Percentiles rank a stretch among this genome's conserved stretches.
Evolutionary conservation across 1,140 invertebrate species (phyloP).

Genomic region (Nephotettix cincticeps): DNA sequence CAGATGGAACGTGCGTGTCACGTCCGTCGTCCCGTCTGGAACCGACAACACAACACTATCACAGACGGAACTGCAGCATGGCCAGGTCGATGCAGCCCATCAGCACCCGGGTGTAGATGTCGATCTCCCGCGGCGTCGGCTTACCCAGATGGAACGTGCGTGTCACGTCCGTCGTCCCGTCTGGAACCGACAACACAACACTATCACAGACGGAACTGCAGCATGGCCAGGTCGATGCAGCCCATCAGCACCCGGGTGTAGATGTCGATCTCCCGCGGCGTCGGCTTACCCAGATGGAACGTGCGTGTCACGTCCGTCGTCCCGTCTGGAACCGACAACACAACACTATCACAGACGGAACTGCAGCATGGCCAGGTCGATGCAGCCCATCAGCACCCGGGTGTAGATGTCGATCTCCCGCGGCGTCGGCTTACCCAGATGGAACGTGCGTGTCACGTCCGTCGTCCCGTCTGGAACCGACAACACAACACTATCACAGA

Average conservation of each 20-base stretch:
- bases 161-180: conserved; percentile 93
- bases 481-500: too few species aligned
- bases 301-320: conserved; percentile 94
- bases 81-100: conserved; percentile 79
- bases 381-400: conserved; percentile 80
- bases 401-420: conserved; percentile 84
- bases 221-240: conserved; percentile 68
- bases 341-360: too few species aligned
- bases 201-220: conserved; percentile 59
- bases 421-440: conserved; percentile 76
- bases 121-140: conserved; percentile 53
- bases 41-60: conserved; percentile 26
- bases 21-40: conserved; percentile 87
- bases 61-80: conserved; percentile 64
- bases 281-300: conserved; percentile 81
- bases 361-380: conserved; percentile 67
- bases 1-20: conserved; percentile 88
- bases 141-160: conserved; percentile 56
- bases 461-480: conserved; percentile 86
- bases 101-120: conserved; percentile 86
- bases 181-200: conserved; percentile 45
- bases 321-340: conserved; percentile 62
- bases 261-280: conserved; percentile 69
- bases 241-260: conserved; percentile 90
- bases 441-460: conserved; percentile 88